Base-by-base conservation (phyloP, 1,140 invertebrate species). In the Eupristina koningsbergeri region DNA sequence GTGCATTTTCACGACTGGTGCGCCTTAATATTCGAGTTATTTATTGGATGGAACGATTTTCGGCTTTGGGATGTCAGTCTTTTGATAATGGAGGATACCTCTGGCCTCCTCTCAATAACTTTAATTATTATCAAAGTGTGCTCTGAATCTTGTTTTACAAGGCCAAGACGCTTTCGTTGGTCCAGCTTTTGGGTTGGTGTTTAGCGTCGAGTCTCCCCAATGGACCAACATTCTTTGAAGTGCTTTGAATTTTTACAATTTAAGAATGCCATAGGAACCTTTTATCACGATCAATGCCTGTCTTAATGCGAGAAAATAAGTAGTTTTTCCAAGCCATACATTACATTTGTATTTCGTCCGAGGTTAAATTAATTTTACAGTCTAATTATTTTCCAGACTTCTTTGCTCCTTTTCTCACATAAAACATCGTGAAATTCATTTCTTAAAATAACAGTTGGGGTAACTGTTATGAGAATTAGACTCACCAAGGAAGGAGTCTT, bases 401-500 rank as follows among this genome's bases (percentile, higher is more conserved):
- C 79, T 58, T 77, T 61, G 53, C 61, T 61, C 75, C 36, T 61
- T 58, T 77, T 77, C 75, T 26, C 75, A 19, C 53, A 77, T 41
- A 41, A 78, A 78, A 78, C 69, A 81, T 47, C 41, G 36, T 19
- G 41, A 84, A 74, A 79, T 83, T 80, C 67, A 84, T 80, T 84
- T 84, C 83, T 80, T 75, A 31, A 75, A 80, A 84, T 76, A 80
- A 80, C 83, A 80, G 83, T 84, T 84, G 69, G 78, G 78, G 76
- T 74, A 80, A 84, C 83, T 67, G 78, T 80, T 84, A 84, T 75
- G 83, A 80, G 83, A 84, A 84, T 84, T 80, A 80, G 83, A 78
- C 83, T 64, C n/a, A 64, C 29, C 76, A 81, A 80, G 78, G 47
- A 86, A 89, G 88, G 86, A 87, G 86, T 86, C 87, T 87, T 88